Evolutionary conservation across 2,113 vertebrate species (phyloP).

Genomic region (Centropristis striata): DNA sequence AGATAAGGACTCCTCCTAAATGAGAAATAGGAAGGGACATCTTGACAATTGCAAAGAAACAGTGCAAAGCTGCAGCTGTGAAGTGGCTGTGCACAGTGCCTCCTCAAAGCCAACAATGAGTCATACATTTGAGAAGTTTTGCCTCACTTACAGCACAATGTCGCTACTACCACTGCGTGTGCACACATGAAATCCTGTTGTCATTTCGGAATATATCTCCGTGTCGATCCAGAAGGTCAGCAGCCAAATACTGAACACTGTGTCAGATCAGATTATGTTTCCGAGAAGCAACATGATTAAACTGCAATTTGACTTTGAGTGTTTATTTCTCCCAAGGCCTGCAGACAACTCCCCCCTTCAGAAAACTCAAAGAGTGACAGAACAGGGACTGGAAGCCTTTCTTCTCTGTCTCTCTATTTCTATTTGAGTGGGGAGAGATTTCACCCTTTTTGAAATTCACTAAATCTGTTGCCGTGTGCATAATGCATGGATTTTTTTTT

Average conservation of each 20-base stretch:
- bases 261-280: conserved; percentile 48
- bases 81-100: conserved; percentile 8
- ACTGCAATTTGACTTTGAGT: conserved; percentile 50
- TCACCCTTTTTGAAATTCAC: conserved; percentile 62
- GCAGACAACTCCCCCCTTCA: conserved; percentile 8
- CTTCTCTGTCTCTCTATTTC: conserved; percentile 53
- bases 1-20: conserved; percentile 51
- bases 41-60: conserved; percentile 50
- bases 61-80: conserved; percentile 12
- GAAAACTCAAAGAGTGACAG: conserved; percentile 58
- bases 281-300: conserved; percentile 53
- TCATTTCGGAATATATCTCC: conserved; percentile 28
- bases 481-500: conserved; percentile 56
- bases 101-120: conserved; percentile 47
- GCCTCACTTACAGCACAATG: conserved; percentile 12
- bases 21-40: conserved; percentile 25
- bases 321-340: conserved; percentile 43
- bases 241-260: conserved; percentile 20
- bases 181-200: conserved; percentile 1
- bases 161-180: neutral
- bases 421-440: conserved; percentile 52
- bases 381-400: conserved; percentile 52
- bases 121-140: conserved; percentile 34
- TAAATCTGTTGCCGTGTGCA: conserved; percentile 68
- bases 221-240: conserved; percentile 60